phyloP scores from a whole-genome alignment of 2,797 vertebrate species.

The Benthosema pterotum region DNA sequence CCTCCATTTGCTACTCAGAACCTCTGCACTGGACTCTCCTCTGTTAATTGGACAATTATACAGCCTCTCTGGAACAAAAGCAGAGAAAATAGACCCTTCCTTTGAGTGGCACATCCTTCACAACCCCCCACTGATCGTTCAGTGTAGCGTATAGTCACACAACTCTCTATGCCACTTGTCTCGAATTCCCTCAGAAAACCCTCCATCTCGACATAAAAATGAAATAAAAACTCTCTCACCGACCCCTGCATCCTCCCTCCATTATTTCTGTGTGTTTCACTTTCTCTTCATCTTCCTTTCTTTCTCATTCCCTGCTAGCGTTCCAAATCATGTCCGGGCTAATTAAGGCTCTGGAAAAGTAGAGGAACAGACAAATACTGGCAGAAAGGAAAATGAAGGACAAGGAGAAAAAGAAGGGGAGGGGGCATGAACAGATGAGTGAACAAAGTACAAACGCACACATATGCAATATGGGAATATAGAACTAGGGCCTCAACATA shows the following conservation, averaged over 20 bases:
- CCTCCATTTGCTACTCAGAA: slow-evolving; percentile 17
- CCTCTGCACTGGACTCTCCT: slow-evolving; percentile 37
- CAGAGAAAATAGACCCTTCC: slow-evolving; percentile 39
- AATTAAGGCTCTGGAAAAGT: slow-evolving; percentile 60
- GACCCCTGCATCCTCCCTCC: slow-evolving; percentile 11
- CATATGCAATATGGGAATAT: slow-evolving; percentile 32
- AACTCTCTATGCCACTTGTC: slow-evolving; percentile 43
- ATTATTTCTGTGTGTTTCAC: slow-evolving; percentile 15
- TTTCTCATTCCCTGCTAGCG: slow-evolving; percentile 22
- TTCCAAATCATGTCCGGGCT: slow-evolving; percentile 50
- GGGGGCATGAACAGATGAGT: neutral
- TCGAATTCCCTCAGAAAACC: slow-evolving; percentile 33
- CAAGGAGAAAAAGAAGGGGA: neutral
- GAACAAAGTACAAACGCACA: neutral
- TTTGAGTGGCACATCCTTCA: slow-evolving; percentile 45
- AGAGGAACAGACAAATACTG: slow-evolving; percentile 46
- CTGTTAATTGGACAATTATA: slow-evolving; percentile 64
- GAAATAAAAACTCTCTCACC: slow-evolving; percentile 17
- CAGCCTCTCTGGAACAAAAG: slow-evolving; percentile 53
- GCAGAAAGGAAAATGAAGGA: slow-evolving; percentile 21
- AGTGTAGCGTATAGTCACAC: slow-evolving; percentile 35
- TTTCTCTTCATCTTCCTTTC: slow-evolving; percentile 21
- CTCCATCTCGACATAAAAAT: slow-evolving; percentile 11
- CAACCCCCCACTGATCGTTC: slow-evolving; percentile 42
- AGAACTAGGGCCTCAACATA: slow-evolving; percentile 37